Evolutionary conservation across 2,888 invertebrate species (phyloP).

Genomic region (Orthonychiurus folsomi): DNA sequence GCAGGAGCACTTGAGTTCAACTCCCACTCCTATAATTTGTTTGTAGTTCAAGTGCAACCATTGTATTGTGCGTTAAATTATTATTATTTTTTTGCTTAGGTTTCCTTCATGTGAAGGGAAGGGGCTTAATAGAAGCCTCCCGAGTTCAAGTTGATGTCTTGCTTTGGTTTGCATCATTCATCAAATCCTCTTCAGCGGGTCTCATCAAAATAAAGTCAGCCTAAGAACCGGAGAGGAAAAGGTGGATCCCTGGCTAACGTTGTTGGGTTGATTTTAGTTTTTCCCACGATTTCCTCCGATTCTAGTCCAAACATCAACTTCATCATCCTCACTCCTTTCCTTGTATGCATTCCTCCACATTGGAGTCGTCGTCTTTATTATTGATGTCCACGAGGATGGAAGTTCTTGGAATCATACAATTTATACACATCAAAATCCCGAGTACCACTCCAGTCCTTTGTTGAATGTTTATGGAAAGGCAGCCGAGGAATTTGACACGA

Average conservation of each 20-base stretch:
- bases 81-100: not conserved
- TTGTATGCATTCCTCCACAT: not conserved
- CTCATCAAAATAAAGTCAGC: not conserved
- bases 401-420: no score
- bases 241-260: no score
- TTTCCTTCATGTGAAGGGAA: not conserved
- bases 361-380: no score
- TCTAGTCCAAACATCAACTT: not conserved
- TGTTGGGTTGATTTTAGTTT: not conserved
- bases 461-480: no score
- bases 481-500: no score
- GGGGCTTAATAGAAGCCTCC: not conserved
- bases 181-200: not conserved
- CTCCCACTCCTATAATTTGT: no score
- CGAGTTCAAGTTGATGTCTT: not conserved
- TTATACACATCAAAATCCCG: no score
- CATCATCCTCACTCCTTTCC: not conserved
- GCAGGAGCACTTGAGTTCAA: no score
- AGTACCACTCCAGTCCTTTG: no score
- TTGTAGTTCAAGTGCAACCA: not conserved
- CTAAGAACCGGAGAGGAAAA: no score
- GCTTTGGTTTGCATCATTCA: not conserved
- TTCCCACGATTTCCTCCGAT: not conserved
- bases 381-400: no score
- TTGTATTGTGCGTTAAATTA: not conserved